Percentiles rank a stretch among this genome's conserved stretches.
Evolutionary conservation across 2,113 vertebrate genomes (phyloP).

Genomic region (Corythaeola cristata): DNA sequence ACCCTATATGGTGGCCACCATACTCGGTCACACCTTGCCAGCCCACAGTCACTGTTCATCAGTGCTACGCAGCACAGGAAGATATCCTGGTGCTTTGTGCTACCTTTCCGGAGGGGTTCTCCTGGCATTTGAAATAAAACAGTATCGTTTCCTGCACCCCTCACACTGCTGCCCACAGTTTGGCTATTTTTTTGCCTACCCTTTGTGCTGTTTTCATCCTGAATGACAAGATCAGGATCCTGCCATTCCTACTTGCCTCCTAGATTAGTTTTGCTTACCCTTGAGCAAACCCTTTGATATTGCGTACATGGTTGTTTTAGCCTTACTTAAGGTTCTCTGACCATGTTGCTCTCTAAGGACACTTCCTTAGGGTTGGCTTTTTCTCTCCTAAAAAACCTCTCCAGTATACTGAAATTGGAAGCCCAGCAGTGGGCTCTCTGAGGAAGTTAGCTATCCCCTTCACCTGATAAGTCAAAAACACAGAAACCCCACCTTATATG

Average conservation of each 20-base stretch:
- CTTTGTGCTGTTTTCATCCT: not conserved
- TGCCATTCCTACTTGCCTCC: not conserved
- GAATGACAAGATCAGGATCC: not conserved
- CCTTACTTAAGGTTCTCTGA: not conserved
- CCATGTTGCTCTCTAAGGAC: not conserved
- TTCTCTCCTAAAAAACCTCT: not conserved
- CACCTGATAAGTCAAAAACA: not conserved
- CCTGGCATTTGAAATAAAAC: not conserved
- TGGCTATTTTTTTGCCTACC: not conserved
- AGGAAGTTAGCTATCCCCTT: not conserved
- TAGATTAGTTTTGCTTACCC: not conserved
- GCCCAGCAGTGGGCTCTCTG: not conserved
- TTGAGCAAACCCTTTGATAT: not conserved
- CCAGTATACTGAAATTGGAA: not conserved
- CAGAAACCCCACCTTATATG: not conserved
- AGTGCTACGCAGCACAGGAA: not conserved
- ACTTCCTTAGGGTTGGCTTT: not conserved
- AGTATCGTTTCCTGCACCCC: not conserved
- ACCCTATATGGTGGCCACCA: not conserved
- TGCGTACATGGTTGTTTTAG: not conserved
- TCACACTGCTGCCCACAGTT: not conserved
- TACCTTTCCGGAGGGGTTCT: not conserved
- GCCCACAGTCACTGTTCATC: not conserved
- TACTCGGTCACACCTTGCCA: not conserved
- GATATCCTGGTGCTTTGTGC: not conserved